These are phyloP conservation scores for Synanthedon tipuliformis DNA, from an alignment of 2,888 invertebrate species.

Conservation along the genomic window DNA sequence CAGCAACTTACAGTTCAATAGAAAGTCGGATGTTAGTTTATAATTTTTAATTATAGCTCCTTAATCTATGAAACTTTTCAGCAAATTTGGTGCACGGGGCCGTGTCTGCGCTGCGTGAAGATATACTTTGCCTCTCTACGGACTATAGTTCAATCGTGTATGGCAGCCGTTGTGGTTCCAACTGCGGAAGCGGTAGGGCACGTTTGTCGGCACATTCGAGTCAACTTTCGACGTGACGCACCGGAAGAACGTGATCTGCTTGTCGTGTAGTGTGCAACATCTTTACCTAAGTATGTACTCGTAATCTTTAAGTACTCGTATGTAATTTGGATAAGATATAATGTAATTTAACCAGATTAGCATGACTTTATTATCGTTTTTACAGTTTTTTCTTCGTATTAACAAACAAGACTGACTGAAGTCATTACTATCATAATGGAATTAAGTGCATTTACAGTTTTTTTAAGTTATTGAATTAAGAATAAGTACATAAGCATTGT, in stretches of 20 bases:
- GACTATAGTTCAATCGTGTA: constrained; percentile 66
- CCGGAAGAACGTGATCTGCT: constrained; percentile 54
- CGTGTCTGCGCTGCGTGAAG: constrained; percentile 74
- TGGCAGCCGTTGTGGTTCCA: constrained; percentile 74
- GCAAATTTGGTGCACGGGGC: constrained; percentile 82
- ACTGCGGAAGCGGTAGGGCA: constrained; percentile 72
- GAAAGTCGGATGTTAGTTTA: too few species aligned
- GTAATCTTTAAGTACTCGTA: background rate
- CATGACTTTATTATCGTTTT: too few species aligned
- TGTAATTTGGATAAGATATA: background rate
- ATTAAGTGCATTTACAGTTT: too few species aligned
- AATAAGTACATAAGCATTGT: too few species aligned
- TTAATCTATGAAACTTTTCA: constrained; percentile 20
- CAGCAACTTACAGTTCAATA: too few species aligned
- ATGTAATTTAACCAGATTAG: background rate
- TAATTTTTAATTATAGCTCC: too few species aligned
- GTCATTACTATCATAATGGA: too few species aligned
- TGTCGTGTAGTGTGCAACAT: constrained; percentile 26
- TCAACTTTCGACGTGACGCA: constrained; percentile 69
- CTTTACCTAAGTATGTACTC: too few species aligned
- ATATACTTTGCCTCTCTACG: constrained; percentile 74
- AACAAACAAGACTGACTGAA: too few species aligned
- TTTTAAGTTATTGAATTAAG: too few species aligned
- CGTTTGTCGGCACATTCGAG: constrained; percentile 70
- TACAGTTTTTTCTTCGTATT: too few species aligned